These are phyloP conservation scores for Scaptomyza flava DNA, from an alignment of 2,888 invertebrate genomes.

Conservation along the genomic window DNA sequence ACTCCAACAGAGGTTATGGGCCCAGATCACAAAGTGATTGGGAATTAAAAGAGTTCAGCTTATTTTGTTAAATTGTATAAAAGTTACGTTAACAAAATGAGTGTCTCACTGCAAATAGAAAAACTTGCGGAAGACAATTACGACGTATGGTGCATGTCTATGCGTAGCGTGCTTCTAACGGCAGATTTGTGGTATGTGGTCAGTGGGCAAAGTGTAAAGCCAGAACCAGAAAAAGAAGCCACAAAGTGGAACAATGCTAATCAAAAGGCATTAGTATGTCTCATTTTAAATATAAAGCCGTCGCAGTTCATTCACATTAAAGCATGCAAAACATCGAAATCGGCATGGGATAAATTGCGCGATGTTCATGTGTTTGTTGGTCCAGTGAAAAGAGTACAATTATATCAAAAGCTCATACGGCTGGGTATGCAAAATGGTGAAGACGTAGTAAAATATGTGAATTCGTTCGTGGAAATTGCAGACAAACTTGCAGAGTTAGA, in stretches of 20 bases:
- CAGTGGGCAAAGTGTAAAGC: not conserved
- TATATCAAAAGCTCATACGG: not conserved
- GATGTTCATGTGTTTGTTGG: not conserved
- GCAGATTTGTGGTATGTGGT: conserved; percentile 1
- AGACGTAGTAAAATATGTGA: not conserved
- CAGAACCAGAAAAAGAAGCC: not conserved
- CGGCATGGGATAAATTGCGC: no score
- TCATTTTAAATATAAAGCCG: not conserved
- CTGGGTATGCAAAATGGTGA: not conserved
- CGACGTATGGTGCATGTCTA: no score
- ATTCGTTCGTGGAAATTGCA: not conserved
- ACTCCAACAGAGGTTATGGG: no score
- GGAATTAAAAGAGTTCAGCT: not conserved
- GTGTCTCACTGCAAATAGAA: not conserved
- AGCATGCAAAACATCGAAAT: not conserved
- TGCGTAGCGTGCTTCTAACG: not conserved
- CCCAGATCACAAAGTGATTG: not conserved
- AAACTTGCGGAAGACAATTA: not conserved
- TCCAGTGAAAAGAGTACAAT: not conserved
- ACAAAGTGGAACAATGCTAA: not conserved
- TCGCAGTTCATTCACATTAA: not conserved
- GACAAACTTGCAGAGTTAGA: not conserved
- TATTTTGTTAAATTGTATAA: not conserved
- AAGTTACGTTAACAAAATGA: not conserved
- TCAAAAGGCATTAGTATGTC: not conserved